Percentiles rank a stretch among this genome's conserved stretches.
Conservation (phyloP, 2,888 invertebrate genomes). For the Troglohyphantes excavatus region DNA sequence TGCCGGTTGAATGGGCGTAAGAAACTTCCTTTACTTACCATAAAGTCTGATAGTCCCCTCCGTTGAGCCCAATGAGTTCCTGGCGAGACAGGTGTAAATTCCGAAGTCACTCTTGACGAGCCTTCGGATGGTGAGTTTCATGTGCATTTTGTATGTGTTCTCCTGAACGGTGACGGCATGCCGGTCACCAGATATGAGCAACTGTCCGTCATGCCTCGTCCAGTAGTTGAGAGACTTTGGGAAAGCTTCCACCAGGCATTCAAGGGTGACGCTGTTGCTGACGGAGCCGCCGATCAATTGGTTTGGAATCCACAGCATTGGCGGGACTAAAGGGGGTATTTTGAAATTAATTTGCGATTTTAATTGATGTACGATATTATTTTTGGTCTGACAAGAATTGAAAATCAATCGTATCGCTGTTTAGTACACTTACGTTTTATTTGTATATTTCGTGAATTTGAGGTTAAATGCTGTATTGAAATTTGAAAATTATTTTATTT, state of each 20-base stretch:
- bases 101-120: slow-evolving; percentile 90
- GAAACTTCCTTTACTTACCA: slow-evolving; percentile 68
- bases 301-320: slow-evolving; percentile 91
- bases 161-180: slow-evolving; percentile 67
- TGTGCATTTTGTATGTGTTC: slow-evolving; percentile 89
- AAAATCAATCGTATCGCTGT: too few species aligned
- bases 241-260: slow-evolving; percentile 92
- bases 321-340: slow-evolving; percentile 86
- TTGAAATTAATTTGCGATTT: too few species aligned
- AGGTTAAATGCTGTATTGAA: too few species aligned
- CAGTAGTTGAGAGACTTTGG: slow-evolving; percentile 94
- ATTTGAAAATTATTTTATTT: too few species aligned
- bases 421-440: too few species aligned
- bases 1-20: too few species aligned
- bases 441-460: too few species aligned
- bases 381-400: too few species aligned
- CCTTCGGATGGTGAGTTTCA: slow-evolving; percentile 90
- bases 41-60: slow-evolving; percentile 80
- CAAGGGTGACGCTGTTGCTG: slow-evolving; percentile 88
- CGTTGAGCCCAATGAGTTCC: slow-evolving; percentile 81
- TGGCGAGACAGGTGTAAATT: slow-evolving; percentile 81
- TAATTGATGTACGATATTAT: too few species aligned
- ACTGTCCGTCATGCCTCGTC: slow-evolving; percentile 83
- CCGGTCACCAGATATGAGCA: slow-evolving; percentile 60
- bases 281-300: slow-evolving; percentile 91